Base-by-base conservation (phyloP, 64 coral and sea anemone genomes). In the Trachythela sp. region DNA sequence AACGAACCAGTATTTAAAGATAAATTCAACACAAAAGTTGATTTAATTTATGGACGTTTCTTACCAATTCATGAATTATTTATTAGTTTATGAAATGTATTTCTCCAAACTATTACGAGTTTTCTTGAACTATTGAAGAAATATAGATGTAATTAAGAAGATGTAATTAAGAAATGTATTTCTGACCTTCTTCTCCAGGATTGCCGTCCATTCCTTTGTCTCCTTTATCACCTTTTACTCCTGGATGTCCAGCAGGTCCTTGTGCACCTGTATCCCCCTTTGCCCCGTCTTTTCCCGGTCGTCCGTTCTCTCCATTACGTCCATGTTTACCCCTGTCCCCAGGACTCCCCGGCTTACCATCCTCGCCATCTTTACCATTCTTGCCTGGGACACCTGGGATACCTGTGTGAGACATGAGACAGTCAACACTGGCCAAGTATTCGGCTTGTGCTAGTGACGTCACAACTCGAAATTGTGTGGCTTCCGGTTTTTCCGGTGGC, bases 271-370 rank as follows among this genome's bases (percentile, higher is more conserved):
- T 86, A 58, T 83, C 37, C 18, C 91, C 91, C 6, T 60, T 88
- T 72, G 33, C 42, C 17, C 91, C 91, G n/a, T 48, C 32, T 22
- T 0, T 14, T 54, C 92, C 92, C 1, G 9, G 13, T 18, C 43
- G 9, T 39, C 92, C 92, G n/a, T 27, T 22, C 24, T 71, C 42
- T 0, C 92, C 92, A 30, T 68, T 45, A 7, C 20, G 49, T 43
- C 92, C 92, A 14, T 76, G 34, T 20, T 59, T 48, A 24, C 92
- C 92, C 32, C 34, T 22, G 72, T 54, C 35, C 27, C 92, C 92
- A 13, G 31, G 34, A 52, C 83, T 77, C 38, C 88, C 88, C 14
- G 2, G 38, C 48, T 71, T 48, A 39, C 88, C 88, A 39, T 77
- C 45, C 54, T 89, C 75, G 8, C 88, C 88, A 39, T 36, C 8